These are phyloP conservation scores for Murina feae DNA, from an alignment of 2,113 vertebrate species.

Conservation along the genomic window DNA sequence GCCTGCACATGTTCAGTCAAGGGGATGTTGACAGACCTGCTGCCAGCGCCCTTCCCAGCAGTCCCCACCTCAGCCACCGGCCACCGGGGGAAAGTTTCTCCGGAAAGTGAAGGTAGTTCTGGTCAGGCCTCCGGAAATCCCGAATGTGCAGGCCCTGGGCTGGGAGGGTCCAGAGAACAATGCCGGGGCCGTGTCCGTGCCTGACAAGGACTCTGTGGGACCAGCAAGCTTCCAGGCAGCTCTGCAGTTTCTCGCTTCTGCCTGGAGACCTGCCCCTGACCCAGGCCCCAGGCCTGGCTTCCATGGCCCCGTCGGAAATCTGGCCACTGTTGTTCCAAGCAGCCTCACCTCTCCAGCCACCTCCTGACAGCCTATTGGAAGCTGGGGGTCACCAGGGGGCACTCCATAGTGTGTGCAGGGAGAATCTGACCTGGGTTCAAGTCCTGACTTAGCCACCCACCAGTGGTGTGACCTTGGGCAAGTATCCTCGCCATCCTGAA, in stretches of 20 bases:
- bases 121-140: slow-evolving; percentile 49
- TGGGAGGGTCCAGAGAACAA: slow-evolving; percentile 52
- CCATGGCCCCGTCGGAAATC: neutral
- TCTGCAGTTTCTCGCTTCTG: neutral
- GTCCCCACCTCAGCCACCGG: neutral
- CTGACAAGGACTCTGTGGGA: neutral
- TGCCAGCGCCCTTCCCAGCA: neutral
- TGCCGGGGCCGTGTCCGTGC: neutral
- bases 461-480: neutral
- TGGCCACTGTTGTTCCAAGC: neutral
- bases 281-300: neutral
- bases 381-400: fast-evolving
- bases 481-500: neutral
- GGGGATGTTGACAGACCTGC: neutral
- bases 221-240: slow-evolving; percentile 38
- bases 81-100: neutral
- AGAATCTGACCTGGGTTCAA: neutral
- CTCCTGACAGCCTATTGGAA: neutral
- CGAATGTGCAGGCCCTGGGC: neutral
- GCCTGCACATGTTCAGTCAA: neutral
- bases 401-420: neutral
- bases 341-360: neutral
- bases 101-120: slow-evolving; percentile 32
- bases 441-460: neutral
- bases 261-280: neutral